Conservation (phyloP, 2,113 vertebrate genomes). For the Theristicus caerulescens region DNA sequence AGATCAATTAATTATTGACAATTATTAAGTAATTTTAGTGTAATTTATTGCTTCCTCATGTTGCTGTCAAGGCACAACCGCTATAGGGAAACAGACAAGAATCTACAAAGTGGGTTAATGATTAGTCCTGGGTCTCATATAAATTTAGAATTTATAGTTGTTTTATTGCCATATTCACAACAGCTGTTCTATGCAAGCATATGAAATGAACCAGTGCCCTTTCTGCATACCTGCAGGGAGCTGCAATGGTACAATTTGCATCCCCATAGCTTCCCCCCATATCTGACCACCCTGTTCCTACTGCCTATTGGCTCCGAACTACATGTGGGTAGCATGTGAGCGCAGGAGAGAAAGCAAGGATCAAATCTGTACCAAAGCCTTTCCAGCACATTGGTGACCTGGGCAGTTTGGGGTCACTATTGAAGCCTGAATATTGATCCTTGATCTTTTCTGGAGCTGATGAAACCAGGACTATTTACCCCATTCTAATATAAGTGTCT, state of each 20-base stretch:
- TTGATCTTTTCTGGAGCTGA: not conserved
- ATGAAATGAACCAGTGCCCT: not conserved
- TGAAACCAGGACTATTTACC: not conserved
- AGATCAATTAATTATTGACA: conserved; percentile 28
- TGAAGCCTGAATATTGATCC: not conserved
- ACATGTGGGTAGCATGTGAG: rapidly evolving
- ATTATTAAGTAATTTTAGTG: not conserved
- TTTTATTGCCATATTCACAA: not conserved
- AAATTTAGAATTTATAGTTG: not conserved
- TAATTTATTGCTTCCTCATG: not conserved
- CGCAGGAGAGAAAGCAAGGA: not conserved
- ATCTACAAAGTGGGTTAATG: not conserved
- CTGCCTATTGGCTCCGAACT: not conserved
- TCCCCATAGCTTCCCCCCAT: not conserved
- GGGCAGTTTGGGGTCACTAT: not conserved
- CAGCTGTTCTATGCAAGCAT: not conserved
- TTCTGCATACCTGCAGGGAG: not conserved
- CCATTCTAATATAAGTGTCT: not conserved
- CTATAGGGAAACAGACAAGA: not conserved
- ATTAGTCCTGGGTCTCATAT: not conserved
- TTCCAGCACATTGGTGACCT: not conserved
- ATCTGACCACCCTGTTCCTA: not conserved
- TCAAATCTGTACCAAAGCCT: not conserved
- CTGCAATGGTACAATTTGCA: not conserved
- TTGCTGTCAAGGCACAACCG: not conserved